Conservation (phyloP, 2,888 invertebrate genomes). For the Orchestes rusci region DNA sequence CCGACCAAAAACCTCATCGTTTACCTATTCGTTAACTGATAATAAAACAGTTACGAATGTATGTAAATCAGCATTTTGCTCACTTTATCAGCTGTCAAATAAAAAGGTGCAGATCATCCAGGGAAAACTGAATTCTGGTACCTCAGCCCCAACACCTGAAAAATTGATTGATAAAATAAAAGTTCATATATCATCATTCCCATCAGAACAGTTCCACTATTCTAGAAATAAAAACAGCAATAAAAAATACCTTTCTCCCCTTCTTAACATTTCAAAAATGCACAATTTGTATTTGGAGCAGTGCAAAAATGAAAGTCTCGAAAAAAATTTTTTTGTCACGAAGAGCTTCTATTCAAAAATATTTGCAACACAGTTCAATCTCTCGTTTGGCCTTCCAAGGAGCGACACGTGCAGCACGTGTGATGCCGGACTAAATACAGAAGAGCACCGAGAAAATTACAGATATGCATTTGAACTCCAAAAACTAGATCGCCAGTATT, state of each 20-base stretch:
- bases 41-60: conserved; percentile 3
- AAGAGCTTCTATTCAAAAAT: background rate
- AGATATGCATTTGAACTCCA: conserved; percentile 1
- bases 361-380: background rate
- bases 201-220: conserved; percentile 14
- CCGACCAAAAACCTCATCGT: background rate
- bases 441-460: background rate
- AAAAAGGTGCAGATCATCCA: conserved; percentile 7
- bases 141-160: conserved; percentile 12
- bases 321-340: background rate
- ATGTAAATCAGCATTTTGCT: conserved; percentile 3
- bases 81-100: conserved; percentile 1
- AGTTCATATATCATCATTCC: conserved; percentile 11
- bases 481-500: background rate
- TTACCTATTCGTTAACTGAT: conserved; percentile 1
- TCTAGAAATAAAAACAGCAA: conserved; percentile 5
- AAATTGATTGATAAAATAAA: conserved; percentile 10
- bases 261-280: conserved; percentile 11
- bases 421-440: background rate
- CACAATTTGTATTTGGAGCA: background rate
- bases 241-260: conserved; percentile 13
- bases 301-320: background rate
- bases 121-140: conserved; percentile 9
- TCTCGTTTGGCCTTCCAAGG: background rate
- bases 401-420: background rate